A percentile compares a stretch with the other conserved stretches of the same genome.
Evolutionary conservation across 2,888 invertebrate genomes (phyloP).

Genomic region (Syrista parreyssii): DNA sequence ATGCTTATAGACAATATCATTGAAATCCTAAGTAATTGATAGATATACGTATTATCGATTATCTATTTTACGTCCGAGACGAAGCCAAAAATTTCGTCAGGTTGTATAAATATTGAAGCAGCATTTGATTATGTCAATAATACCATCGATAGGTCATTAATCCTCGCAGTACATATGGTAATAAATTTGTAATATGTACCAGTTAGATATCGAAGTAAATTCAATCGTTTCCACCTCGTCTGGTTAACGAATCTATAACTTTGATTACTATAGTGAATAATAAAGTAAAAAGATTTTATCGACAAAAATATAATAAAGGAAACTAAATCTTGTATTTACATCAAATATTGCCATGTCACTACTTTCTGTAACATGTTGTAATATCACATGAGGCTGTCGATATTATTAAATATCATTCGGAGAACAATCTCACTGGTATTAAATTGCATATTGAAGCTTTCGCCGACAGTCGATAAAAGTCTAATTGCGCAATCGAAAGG

Average conservation of each 20-base stretch:
- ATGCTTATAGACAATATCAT: background rate
- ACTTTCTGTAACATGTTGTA: background rate
- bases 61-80: background rate
- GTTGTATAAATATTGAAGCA: constrained; percentile 31
- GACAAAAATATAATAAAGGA: background rate
- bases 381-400: background rate
- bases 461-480: background rate
- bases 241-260: background rate
- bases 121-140: constrained; percentile 37
- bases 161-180: background rate
- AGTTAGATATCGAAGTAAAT: background rate
- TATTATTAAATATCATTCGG: background rate
- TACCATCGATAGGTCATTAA: constrained; percentile 34
- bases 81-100: background rate
- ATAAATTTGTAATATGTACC: background rate
- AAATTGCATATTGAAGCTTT: background rate
- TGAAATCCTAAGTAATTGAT: background rate
- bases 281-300: background rate
- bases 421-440: background rate
- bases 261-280: background rate
- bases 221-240: background rate
- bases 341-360: background rate
- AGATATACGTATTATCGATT: background rate
- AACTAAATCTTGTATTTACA: background rate
- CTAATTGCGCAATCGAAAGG: background rate